Evolutionary conservation across 23 tunicate species (phyloP).

Genomic region (Botrylloides violaceus): DNA sequence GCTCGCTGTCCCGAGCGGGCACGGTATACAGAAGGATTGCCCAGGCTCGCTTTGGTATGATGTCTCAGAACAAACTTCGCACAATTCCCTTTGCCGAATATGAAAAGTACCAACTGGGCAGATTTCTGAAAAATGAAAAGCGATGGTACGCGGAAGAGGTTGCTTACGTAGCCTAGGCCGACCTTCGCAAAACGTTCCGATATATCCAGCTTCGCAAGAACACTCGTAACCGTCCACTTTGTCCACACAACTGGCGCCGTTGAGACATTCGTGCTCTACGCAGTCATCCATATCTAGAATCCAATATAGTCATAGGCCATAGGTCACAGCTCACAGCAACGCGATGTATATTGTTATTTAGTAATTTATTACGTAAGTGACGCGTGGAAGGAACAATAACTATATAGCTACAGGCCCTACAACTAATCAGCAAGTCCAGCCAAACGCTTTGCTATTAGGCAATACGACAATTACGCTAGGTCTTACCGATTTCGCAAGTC

Average conservation of each 20-base stretch:
- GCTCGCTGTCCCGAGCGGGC: conserved; percentile 30
- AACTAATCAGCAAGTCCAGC: neutral
- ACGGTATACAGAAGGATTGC: conserved; percentile 32
- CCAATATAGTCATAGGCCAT: too few relatives aligned
- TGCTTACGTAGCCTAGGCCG: too few relatives aligned
- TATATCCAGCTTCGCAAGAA: conserved; percentile 43
- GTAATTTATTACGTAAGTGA: too few relatives aligned
- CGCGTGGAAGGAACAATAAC: too few relatives aligned
- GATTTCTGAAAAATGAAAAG: conserved; percentile 28
- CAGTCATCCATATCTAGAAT: conserved; percentile 52
- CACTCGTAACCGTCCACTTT: conserved; percentile 26
- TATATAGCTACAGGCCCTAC: too few relatives aligned
- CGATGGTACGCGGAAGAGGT: too few relatives aligned
- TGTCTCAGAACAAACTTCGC: conserved; percentile 19
- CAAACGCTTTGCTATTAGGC: neutral
- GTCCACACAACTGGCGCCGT: conserved; percentile 41
- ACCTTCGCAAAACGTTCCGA: conserved; percentile 56
- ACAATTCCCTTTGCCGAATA: neutral
- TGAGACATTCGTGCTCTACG: conserved; percentile 18
- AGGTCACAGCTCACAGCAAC: too few relatives aligned
- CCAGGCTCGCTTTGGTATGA: conserved; percentile 35
- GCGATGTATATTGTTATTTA: too few relatives aligned
- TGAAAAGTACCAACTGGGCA: conserved; percentile 33
- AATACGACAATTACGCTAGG: neutral
- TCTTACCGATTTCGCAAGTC: conserved; percentile 49